These are phyloP conservation scores for Linepithema humile DNA, from an alignment of 1,140 invertebrate species.

Conservation along the genomic window DNA sequence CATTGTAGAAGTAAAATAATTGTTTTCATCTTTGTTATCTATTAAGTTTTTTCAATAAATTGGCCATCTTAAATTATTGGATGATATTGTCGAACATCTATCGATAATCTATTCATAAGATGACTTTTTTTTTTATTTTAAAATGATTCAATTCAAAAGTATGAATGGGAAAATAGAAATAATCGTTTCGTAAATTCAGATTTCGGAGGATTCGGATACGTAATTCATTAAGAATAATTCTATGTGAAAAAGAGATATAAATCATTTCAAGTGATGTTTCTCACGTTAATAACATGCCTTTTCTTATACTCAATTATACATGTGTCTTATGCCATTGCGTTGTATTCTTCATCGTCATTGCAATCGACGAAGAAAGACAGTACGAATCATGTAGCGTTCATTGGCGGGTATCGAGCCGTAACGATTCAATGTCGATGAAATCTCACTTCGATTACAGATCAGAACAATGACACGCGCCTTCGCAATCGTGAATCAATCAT, in stretches of 20 bases:
- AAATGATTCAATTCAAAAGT: neutral
- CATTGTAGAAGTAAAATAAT: neutral
- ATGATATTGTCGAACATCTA: neutral
- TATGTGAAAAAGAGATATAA: neutral
- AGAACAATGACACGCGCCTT: conserved; percentile 55
- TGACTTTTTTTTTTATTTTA: neutral
- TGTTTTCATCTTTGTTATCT: neutral
- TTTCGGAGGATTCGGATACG: neutral
- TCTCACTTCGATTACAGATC: conserved; percentile 53
- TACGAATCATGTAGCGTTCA: conserved; percentile 37
- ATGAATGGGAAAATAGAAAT: neutral
- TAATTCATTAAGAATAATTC: neutral
- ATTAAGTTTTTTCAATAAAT: neutral
- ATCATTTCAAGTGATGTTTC: neutral
- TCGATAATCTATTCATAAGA: neutral
- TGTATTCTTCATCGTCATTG: conserved; percentile 3
- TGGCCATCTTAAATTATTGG: neutral
- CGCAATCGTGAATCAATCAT: conserved; percentile 35
- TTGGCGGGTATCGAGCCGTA: conserved; percentile 51
- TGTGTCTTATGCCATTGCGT: neutral
- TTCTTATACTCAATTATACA: neutral
- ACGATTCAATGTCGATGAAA: conserved; percentile 57
- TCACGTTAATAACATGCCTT: conserved; percentile 15
- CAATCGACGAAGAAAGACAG: conserved; percentile 35
- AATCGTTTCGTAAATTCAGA: neutral